phyloP scores from a whole-genome alignment of 1,140 invertebrate genomes.

The Cydia fagiglandana region DNA sequence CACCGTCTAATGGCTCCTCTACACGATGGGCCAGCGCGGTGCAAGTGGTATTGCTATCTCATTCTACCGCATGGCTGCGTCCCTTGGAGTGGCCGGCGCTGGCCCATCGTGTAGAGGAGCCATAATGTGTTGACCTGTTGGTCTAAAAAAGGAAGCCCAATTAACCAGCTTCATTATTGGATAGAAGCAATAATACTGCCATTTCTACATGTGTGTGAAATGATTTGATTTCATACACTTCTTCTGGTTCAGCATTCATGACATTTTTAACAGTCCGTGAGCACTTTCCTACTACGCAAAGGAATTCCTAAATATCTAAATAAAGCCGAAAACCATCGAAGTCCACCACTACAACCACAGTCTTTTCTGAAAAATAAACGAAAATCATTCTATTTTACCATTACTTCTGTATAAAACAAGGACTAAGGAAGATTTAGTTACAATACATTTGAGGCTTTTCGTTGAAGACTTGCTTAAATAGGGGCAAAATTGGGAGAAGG shows the following conservation, averaged over 20 bases:
- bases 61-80: too few relatives aligned
- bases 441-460: neutral
- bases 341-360: too few relatives aligned
- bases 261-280: too few relatives aligned
- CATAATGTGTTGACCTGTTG: neutral
- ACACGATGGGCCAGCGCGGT: too few relatives aligned
- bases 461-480: neutral
- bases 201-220: neutral
- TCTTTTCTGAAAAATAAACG: neutral
- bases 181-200: neutral
- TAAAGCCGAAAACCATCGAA: neutral
- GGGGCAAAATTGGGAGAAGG: neutral
- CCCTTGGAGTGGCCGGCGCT: too few relatives aligned
- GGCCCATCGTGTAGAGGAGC: too few relatives aligned
- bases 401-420: neutral
- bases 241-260: too few relatives aligned
- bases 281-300: too few relatives aligned
- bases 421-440: conserved; percentile 1
- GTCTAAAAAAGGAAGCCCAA: conserved; percentile 2
- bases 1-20: neutral
- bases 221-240: neutral
- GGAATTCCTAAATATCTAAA: neutral
- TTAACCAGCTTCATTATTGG: neutral
- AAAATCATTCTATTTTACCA: neutral
- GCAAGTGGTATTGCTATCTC: too few relatives aligned